Evolutionary conservation across 2,113 vertebrate species (phyloP).

Genomic region (Ceuthmochares aereus): DNA sequence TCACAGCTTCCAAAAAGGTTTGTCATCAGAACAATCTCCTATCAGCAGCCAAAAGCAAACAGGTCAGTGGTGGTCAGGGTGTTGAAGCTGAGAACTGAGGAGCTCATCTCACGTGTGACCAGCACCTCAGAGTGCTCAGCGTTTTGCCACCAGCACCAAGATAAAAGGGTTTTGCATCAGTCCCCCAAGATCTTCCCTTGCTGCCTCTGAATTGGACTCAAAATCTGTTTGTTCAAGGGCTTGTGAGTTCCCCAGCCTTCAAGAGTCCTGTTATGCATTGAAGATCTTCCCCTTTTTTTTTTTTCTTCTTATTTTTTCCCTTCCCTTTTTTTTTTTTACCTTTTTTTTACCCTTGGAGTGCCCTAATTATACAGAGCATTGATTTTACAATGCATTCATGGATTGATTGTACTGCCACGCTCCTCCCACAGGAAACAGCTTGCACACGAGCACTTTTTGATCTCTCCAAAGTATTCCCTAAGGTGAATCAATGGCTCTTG

Average conservation of each 20-base stretch:
- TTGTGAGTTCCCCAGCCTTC: constrained; percentile 53
- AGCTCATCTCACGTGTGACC: not conserved
- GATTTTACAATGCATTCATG: constrained; percentile 93
- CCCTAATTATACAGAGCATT: constrained; percentile 95
- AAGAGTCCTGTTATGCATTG: constrained; percentile 71
- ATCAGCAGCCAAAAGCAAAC: not conserved
- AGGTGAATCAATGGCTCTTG: constrained; percentile 73
- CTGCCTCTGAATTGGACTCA: not conserved
- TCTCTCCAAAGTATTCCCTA: constrained; percentile 73
- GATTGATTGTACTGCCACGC: constrained; percentile 88
- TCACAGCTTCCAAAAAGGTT: not conserved
- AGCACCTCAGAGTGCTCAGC: not conserved
- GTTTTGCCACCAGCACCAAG: not conserved
- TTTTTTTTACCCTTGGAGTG: constrained; percentile 91
- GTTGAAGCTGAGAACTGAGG: not conserved
- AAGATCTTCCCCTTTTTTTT: constrained; percentile 25
- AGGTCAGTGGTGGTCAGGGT: not conserved
- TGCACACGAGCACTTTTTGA: constrained; percentile 76
- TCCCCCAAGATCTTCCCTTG: not conserved
- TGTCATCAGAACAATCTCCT: not conserved
- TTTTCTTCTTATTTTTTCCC: constrained; percentile 34
- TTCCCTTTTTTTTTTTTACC: not conserved
- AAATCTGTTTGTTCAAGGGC: constrained; percentile 18
- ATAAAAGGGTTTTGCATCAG: not conserved
- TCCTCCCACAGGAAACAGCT: constrained; percentile 83